Evolutionary conservation across 2,113 vertebrate genomes (phyloP), one percentile per base, ranked within the genome.

Genomic region (Nyctereutes procyonoides): DNA sequence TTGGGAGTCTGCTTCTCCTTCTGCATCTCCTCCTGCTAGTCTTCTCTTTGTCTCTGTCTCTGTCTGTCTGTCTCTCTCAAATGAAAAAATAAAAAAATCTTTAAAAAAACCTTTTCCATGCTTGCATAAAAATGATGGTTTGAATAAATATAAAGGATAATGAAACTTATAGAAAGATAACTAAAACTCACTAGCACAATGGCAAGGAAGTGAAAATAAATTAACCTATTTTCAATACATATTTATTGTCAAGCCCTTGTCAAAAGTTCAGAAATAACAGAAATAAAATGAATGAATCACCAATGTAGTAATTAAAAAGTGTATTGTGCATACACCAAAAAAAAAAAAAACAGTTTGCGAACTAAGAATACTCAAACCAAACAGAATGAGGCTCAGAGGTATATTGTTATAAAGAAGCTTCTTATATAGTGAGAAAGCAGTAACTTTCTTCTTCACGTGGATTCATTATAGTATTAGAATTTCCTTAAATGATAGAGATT

Each of bases 71-170:
- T 43, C 43, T 43, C 43, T 43, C 43, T 43, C 6, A 43, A 6
- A 6, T 43, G 6, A 43, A 43, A 6, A 43, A 43, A 43, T 6
- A 43, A 43, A 43, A 6, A 43, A 6, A 43, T 43, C 43, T 43
- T 43, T 43, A 43, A 43, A 43, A 43, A 43, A 43, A 43, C 43
- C 2, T 71, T 98, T 88, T 65, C 17, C 12, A 92, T 65, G 11
- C 65, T 97, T 97, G 28, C 22, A 32, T 94, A 93, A 97, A 96
- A 89, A 73, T 84, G 73, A 55, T 76, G 26, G 20, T 6, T 98
- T 98, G 90, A 96, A 97, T 98, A 97, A 98, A 98, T 55, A 1
- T 56, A 35, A 85, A 95, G 13, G 5, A 89, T 98, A 97, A 88
- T 93, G 35, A 90, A 97, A 91, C 83, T 83, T 71, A 90, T 12